Evolutionary conservation across 2,888 invertebrate species (phyloP), one percentile per base, ranked within the genome.

Genomic region (Drosophila buzzatii): DNA sequence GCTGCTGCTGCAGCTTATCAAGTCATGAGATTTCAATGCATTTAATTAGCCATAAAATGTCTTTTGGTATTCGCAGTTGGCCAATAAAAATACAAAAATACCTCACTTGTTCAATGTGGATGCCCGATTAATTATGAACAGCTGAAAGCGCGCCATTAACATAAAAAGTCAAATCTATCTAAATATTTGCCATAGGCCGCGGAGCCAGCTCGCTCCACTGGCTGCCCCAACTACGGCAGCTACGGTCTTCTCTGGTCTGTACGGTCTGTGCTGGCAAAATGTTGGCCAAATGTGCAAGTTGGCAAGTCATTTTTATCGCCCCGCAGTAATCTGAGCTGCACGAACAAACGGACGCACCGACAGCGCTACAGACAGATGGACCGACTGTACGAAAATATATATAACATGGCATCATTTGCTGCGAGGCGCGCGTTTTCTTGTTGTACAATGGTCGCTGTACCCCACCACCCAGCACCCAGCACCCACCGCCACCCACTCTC

Each of bases 151-250:
- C 89, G 89, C 89, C 86, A 86, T 86, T 86, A 86, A 86, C 86
- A 86, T 86, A 87, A 89, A 86, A 89, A 86, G 89, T 86, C 86
- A 86, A 85, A 85, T 86, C 89, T 86, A 86, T 86, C 89, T 89
- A 86, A 86, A 86, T 89, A 89, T 86, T 86, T 86, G 89, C 79
- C 81, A 82, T 61, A 73, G 85, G 79, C 85, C 78, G 70, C 72
- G 60, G 73, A 61, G 27, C 27, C 64, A 70, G 72, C 70, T 66
- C 76, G 70, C 9, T 42, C 73, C 67, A 18, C 18, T 45, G 23
- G 53, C 27, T 57, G 56, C 65, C 59, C 16, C 37, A 16, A 39
- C 37, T 14, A 18, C 56, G 44, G 5, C 56, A 60, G 58, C 65
- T 47, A 14, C 60, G 23, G 49, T 39, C 60, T 59, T 49, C 63